Percentiles rank a stretch among this genome's conserved stretches.
These are phyloP conservation scores for Microvelia longipes DNA, from an alignment of 1,140 invertebrate genomes.

Conservation along the genomic window DNA sequence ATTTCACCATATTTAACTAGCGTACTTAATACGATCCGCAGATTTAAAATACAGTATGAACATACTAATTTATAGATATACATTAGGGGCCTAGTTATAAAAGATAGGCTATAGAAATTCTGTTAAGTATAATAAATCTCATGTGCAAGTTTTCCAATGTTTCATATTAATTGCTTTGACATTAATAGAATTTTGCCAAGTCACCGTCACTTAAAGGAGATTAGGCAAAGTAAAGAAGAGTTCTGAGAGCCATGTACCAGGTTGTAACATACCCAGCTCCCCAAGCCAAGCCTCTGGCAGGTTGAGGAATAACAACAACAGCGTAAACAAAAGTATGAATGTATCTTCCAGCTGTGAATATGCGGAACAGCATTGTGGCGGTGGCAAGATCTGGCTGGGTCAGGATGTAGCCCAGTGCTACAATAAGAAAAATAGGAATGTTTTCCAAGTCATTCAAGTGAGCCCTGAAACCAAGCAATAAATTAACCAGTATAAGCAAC, in stretches of 20 bases:
- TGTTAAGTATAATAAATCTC: too few relatives aligned
- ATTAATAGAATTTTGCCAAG: too few relatives aligned
- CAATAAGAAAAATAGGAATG: slow-evolving; percentile 42
- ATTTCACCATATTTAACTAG: too few relatives aligned
- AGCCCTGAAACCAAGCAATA: slow-evolving; percentile 41
- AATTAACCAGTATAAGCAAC: too few relatives aligned
- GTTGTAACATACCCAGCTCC: slow-evolving; percentile 34
- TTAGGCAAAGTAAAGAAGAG: slow-evolving; percentile 3
- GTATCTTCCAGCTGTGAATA: slow-evolving; percentile 39
- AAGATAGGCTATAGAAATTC: too few relatives aligned
- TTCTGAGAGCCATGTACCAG: slow-evolving; percentile 35
- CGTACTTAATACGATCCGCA: too few relatives aligned
- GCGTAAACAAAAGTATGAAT: slow-evolving; percentile 44
- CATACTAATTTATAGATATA: too few relatives aligned
- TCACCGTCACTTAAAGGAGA: too few relatives aligned
- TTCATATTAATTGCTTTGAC: too few relatives aligned
- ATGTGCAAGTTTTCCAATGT: too few relatives aligned
- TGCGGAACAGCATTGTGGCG: slow-evolving; percentile 40
- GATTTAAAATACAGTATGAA: too few relatives aligned
- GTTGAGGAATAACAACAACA: slow-evolving; percentile 38
- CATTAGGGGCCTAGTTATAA: too few relatives aligned
- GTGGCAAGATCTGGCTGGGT: slow-evolving; percentile 36
- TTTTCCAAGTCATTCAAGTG: slow-evolving; percentile 57
- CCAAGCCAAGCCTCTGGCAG: slow-evolving; percentile 38
- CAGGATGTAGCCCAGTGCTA: slow-evolving; percentile 41